A percentile compares a stretch with the other conserved stretches of the same genome.
Evolutionary conservation across 1,140 invertebrate genomes (phyloP).

Genomic region (Physella acuta): DNA sequence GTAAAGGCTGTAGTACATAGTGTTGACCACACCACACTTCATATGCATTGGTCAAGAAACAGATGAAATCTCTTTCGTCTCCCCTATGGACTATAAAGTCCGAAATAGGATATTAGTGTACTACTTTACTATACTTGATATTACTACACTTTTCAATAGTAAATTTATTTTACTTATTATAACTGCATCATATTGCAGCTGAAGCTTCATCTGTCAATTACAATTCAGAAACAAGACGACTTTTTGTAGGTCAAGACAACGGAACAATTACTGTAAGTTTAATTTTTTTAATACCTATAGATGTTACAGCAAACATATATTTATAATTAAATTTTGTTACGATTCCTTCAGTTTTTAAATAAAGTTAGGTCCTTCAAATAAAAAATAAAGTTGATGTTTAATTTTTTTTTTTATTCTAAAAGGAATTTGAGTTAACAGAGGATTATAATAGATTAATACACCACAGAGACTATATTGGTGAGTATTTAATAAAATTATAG

Average conservation of each 20-base stretch:
- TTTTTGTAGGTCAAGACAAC: constrained; percentile 96
- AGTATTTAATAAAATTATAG: constrained; percentile 26
- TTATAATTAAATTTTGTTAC: not conserved
- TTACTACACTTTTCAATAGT: no score
- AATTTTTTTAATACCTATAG: constrained; percentile 72
- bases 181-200: no score
- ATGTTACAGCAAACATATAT: constrained; percentile 50
- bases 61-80: no score
- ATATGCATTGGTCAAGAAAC: no score
- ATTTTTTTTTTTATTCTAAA: constrained; percentile 55
- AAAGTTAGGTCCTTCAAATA: no score
- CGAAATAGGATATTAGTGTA: no score
- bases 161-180: no score
- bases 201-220: constrained; percentile 80
- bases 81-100: no score
- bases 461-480: constrained; percentile 76
- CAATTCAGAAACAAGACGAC: constrained; percentile 76
- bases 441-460: constrained; percentile 93
- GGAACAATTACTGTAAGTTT: constrained; percentile 76
- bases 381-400: no score
- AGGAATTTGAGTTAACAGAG: constrained; percentile 86
- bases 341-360: not conserved
- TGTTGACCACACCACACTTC: no score
- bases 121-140: no score
- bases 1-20: no score